Conservation (phyloP, 2,888 invertebrate genomes). For the Mimas tiliae region DNA sequence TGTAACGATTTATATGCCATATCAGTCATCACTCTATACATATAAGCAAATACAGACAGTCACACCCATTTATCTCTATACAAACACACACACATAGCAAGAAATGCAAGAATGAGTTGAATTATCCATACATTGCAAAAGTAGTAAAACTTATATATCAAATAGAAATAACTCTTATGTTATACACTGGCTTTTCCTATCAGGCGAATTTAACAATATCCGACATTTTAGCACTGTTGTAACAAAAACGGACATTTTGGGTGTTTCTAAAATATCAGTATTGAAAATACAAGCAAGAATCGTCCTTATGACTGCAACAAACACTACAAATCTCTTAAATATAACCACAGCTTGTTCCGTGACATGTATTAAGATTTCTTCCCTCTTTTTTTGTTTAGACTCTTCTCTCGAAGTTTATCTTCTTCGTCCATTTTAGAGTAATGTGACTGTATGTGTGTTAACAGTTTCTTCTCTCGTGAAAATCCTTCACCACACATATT, state of each 20-base stretch:
- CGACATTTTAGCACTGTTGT: not conserved
- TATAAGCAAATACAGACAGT: no score
- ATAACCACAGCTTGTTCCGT: not conserved
- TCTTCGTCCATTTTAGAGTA: conserved; percentile 73
- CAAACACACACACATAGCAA: no score
- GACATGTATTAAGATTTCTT: conserved; percentile 41
- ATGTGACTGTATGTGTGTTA: conserved; percentile 74
- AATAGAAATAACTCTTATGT: not conserved
- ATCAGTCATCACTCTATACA: no score
- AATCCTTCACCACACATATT: conserved; percentile 73
- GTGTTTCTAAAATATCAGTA: not conserved
- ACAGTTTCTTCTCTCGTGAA: conserved; percentile 72
- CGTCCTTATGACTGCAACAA: not conserved
- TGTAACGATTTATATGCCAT: no score
- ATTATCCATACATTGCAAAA: not conserved
- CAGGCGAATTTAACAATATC: not conserved
- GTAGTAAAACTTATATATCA: conserved; percentile 2
- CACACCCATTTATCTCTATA: no score
- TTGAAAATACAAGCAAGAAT: not conserved
- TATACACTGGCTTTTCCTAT: not conserved
- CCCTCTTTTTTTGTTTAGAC: conserved; percentile 43
- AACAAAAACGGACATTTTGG: not conserved
- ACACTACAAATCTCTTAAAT: not conserved
- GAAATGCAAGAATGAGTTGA: not conserved
- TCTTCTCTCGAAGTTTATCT: conserved; percentile 53